Base-by-base conservation (phyloP, 2,888 invertebrate species). In the Scaeva pyrastri region DNA sequence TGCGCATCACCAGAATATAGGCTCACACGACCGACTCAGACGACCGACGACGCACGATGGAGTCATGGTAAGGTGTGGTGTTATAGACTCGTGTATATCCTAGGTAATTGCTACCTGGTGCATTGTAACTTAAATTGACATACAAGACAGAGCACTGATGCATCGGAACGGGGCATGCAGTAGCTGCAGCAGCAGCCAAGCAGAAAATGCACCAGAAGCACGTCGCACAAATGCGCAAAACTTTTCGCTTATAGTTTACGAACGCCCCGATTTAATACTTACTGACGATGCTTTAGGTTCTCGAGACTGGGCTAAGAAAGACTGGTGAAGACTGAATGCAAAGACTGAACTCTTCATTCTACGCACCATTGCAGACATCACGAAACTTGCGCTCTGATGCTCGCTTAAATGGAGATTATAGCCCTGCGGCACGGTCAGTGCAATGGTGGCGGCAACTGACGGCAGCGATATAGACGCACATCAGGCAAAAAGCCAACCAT, bases 41-140 rank as follows among this genome's bases (percentile, higher is more conserved):
- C 6, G 5, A 31, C 5, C 31, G 31, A 7, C 1, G 5, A n/a
- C 8, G 8, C 31, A 31, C 31, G 31, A 31, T 8, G 11, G 14
- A 39, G 58, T 19, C 19, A 21, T 58, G 45, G 45, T 77, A 7
- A 50, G 41, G 43, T 62, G 68, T 73, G 39, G 45, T 14, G 26
- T 36, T 78, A 68, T 52, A 52, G 74, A 52, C 62, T 64, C 64
- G 86, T 81, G 81, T 70, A 81, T 73, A 77, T 60, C 64, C 86
- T 86, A 86, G 82, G 78, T 87, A 87, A 87, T 83, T 87, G 87
- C 83, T 83, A 87, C 87, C 83, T 87, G 72, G 75, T 75, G 75
- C 41, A 55, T 56, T 77, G 60, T 72, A 87, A 87, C 83, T 83
- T 74, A 87, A 87, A 87, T 83, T 87, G 87, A 87, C 87, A 87